Evolutionary conservation across 2,113 vertebrate species (phyloP), one percentile per base, ranked within the genome.

Genomic region (Martes martes): DNA sequence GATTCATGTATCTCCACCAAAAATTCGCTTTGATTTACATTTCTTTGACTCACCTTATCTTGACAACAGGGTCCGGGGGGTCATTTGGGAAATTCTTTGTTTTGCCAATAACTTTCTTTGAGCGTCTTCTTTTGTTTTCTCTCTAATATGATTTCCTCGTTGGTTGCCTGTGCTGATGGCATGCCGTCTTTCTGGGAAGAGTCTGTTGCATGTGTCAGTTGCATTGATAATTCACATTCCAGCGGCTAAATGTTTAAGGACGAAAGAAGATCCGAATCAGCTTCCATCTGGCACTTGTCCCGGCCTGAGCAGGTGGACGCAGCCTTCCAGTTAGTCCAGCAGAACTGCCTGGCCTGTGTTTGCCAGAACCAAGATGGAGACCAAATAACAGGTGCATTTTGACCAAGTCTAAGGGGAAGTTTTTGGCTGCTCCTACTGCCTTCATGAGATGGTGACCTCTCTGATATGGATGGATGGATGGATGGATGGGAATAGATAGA

Each of bases 291-390:
- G 31, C 36, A 23, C 3, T 2, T 74, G 28, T 59, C 24, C 55
- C n/a, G 31, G 31, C 36, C 19, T 18, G 16, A 55, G 33, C 59
- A 23, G 67, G 13, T 55, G 47, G 52, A 50, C 73, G 36, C 50
- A 23, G 4, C 31, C 31, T 73, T 65, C 5, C 3, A 21, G 33
- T 26, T 50, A 39, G 13, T 14, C 10, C 65, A 21, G 23, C 71
- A 13, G 16, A 23, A 2, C 19, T 33, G n/a, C 14, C 26, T 5
- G 8, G 39, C 19, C 21, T 3, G 0, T 4, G 7, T 80, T 50
- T 87, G 81, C 55, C 6, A 45, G 92, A 71, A 71, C 28, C 42
- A 33, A 33, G 71, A 28, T 80, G 0, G 11, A 47, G 28, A 36
- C 55, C 11, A 74, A 47, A 52, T 14, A 11, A 55, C 11, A 42